These are phyloP conservation scores for Pollenia amentaria DNA, from an alignment of 2,888 invertebrate genomes.

Conservation along the genomic window DNA sequence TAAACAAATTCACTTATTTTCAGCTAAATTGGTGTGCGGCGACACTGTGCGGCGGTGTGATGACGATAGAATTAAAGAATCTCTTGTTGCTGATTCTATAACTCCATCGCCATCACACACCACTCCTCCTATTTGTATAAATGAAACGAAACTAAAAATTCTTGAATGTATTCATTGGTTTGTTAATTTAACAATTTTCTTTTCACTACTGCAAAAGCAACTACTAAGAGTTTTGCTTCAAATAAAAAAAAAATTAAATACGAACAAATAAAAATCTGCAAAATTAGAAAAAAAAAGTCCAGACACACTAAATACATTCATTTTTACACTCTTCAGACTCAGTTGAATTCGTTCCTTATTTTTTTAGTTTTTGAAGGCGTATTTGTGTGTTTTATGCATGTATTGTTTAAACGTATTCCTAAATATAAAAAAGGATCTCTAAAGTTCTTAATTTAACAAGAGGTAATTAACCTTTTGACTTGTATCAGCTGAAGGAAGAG, in stretches of 20 bases:
- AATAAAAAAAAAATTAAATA: background rate
- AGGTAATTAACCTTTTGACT: conserved; percentile 65
- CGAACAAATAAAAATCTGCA: conserved; percentile 1
- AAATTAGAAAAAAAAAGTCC: conserved; percentile 35
- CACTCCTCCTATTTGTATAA: background rate
- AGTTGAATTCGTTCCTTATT: background rate
- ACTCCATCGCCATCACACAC: background rate
- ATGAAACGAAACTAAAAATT: conserved; percentile 37
- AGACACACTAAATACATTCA: conserved; percentile 17
- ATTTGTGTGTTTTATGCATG: background rate
- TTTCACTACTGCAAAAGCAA: conserved; percentile 30
- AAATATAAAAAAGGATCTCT: conserved; percentile 13
- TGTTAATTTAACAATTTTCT: conserved; percentile 67
- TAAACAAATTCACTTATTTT: too few relatives aligned
- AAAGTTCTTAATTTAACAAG: conserved; percentile 51
- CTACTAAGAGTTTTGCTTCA: background rate
- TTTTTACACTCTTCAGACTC: conserved; percentile 32
- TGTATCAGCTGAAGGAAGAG: conserved; percentile 17
- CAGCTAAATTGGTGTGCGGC: too few relatives aligned
- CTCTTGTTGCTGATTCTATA: too few relatives aligned
- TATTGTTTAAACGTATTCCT: conserved; percentile 30
- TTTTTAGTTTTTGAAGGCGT: conserved; percentile 2
- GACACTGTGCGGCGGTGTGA: background rate
- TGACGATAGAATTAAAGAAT: conserved; percentile 1
- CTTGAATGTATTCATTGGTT: conserved; percentile 64